These are phyloP conservation scores for Triops cancriformis DNA, from an alignment of 1,140 invertebrate genomes.

Conservation along the genomic window DNA sequence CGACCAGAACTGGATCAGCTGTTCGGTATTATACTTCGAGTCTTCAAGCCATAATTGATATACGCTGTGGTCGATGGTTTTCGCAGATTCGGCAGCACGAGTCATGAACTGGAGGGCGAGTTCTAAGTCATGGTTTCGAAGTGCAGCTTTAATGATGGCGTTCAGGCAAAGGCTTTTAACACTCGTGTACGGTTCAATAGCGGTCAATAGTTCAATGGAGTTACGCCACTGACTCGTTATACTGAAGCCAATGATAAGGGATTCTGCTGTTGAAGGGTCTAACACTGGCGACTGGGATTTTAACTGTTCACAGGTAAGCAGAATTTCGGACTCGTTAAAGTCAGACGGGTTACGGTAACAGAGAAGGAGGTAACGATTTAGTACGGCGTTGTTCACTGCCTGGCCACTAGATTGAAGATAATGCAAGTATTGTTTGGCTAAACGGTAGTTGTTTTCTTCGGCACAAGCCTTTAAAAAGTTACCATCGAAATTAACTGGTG, in stretches of 20 bases:
- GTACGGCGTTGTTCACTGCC: conserved; percentile 32
- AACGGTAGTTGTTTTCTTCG: background rate
- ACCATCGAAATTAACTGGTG: background rate
- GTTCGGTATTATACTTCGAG: conserved; percentile 22
- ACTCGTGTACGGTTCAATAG: conserved; percentile 42
- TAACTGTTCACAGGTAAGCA: conserved; percentile 45
- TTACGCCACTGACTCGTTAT: conserved; percentile 53
- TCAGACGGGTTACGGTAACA: conserved; percentile 36
- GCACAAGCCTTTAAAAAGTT: background rate
- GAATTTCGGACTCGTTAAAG: conserved; percentile 46
- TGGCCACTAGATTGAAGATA: background rate
- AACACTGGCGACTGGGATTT: conserved; percentile 47
- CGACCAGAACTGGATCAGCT: conserved; percentile 27
- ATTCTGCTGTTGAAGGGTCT: conserved; percentile 48
- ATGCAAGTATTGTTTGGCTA: background rate
- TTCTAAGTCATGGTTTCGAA: conserved; percentile 45
- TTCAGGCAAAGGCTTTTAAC: conserved; percentile 40
- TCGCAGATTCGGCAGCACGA: conserved; percentile 36
- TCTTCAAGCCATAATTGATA: conserved; percentile 22
- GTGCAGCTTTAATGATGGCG: conserved; percentile 45
- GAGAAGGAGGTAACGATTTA: conserved; percentile 28
- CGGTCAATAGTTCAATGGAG: conserved; percentile 49
- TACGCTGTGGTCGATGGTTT: conserved; percentile 44
- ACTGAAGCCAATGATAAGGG: conserved; percentile 50
- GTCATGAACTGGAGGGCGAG: conserved; percentile 47